Evolutionary conservation across 92 coral and sea anemone species (phyloP).

Genomic region (Diadumene lineata): DNA sequence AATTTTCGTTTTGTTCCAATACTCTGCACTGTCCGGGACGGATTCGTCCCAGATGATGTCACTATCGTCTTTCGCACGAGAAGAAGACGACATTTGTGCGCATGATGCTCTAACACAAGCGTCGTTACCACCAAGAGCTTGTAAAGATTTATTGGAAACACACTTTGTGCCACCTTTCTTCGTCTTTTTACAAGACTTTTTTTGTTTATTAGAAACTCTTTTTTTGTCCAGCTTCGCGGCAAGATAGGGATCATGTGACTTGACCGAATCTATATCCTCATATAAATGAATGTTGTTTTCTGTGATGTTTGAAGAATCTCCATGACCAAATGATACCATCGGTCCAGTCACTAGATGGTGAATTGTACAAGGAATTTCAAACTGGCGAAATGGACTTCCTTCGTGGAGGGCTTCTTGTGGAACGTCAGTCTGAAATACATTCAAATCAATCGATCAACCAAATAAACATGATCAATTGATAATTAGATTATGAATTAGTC

Average conservation of each 20-base stretch:
- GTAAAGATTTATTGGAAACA: neutral
- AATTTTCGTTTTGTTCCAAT: neutral
- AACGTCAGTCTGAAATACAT: neutral
- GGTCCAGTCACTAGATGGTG: neutral
- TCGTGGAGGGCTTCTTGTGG: neutral
- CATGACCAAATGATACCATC: neutral
- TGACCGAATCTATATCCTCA: neutral
- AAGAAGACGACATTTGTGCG: neutral
- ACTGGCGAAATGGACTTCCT: neutral
- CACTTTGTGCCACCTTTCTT: neutral
- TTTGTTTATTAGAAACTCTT: neutral
- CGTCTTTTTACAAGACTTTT: neutral
- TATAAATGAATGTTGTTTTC: slow-evolving; percentile 5
- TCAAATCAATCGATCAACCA: neutral
- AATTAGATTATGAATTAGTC: neutral
- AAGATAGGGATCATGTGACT: neutral
- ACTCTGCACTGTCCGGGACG: neutral
- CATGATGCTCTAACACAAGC: neutral
- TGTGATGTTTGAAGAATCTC: neutral
- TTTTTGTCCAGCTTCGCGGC: neutral
- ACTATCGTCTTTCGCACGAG: neutral
- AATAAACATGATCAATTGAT: too few relatives aligned
- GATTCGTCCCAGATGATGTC: neutral
- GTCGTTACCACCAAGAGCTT: neutral
- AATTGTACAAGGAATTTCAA: slow-evolving; percentile 2